Conservation (phyloP, 2,888 invertebrate species). For the Eupithecia centaureata region DNA sequence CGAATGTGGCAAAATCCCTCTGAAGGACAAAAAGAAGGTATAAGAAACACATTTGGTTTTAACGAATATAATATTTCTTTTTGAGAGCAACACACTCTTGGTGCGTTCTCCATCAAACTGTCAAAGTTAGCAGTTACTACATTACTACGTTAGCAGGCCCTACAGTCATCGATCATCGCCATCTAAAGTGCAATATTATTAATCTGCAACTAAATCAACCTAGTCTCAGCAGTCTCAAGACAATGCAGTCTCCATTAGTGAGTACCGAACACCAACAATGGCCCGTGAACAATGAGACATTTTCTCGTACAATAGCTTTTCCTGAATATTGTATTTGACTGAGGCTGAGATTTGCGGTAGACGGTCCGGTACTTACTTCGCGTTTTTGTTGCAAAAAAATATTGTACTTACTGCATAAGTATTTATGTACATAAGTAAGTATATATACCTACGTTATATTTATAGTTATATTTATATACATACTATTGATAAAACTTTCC, state of each 20-base stretch:
- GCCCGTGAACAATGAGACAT: slow-evolving; percentile 74
- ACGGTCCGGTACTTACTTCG: slow-evolving; percentile 10
- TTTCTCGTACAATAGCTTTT: slow-evolving; percentile 76
- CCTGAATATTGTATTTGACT: slow-evolving; percentile 77
- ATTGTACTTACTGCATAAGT: no score
- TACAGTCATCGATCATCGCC: slow-evolving; percentile 23
- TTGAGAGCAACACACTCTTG: neutral
- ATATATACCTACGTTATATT: no score
- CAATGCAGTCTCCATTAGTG: slow-evolving; percentile 79
- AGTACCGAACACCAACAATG: slow-evolving; percentile 73
- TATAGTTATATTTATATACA: no score
- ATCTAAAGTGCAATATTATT: slow-evolving; percentile 41
- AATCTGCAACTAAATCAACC: slow-evolving; percentile 35
- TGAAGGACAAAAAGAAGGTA: neutral
- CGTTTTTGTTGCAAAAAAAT: neutral
- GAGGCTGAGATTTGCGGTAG: slow-evolving; percentile 56
- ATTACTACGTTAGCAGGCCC: neutral
- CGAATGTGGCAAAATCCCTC: no score
- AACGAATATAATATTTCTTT: neutral
- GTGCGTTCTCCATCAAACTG: neutral
- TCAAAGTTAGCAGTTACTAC: no score
- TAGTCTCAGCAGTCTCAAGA: slow-evolving; percentile 62
- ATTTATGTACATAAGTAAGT: no score
- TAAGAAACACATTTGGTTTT: neutral
- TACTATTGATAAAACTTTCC: neutral